phyloP scores from a whole-genome alignment of 2,797 vertebrate genomes.

The Sylvia borin region DNA sequence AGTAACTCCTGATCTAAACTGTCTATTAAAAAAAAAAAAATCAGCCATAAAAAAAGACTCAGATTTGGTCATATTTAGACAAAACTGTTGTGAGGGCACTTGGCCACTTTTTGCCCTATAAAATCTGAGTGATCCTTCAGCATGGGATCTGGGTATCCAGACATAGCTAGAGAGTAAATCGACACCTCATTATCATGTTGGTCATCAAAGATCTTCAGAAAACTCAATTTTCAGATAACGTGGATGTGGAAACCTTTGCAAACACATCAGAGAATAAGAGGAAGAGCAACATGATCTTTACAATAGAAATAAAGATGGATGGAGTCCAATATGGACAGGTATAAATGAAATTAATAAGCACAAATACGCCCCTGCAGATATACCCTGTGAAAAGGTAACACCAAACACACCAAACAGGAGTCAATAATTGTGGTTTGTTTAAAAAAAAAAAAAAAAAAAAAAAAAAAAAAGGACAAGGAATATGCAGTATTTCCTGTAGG shows the following conservation, averaged over 20 bases:
- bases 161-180: neutral
- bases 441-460: neutral
- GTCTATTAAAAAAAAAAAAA: neutral
- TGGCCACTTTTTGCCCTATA: neutral
- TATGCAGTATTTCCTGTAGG: neutral
- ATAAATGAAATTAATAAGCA: neutral
- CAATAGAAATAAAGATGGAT: neutral
- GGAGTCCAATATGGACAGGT: neutral
- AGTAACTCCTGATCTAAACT: neutral
- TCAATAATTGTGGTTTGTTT: neutral
- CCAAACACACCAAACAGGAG: fast-evolving
- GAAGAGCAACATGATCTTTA: neutral
- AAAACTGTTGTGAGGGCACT: neutral
- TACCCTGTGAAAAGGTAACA: neutral
- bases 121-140: neutral
- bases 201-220: neutral
- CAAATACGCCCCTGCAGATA: neutral
- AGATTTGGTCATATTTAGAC: neutral
- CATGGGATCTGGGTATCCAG: too few species aligned
- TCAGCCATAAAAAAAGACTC: neutral
- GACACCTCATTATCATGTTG: neutral
- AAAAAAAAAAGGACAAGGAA: neutral
- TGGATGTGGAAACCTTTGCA: neutral
- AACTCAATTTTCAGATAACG: neutral
- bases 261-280: neutral